A percentile compares a stretch with the other conserved stretches of the same genome.
Conservation (phyloP, 2,888 invertebrate genomes). For the Dilophus febrilis region DNA sequence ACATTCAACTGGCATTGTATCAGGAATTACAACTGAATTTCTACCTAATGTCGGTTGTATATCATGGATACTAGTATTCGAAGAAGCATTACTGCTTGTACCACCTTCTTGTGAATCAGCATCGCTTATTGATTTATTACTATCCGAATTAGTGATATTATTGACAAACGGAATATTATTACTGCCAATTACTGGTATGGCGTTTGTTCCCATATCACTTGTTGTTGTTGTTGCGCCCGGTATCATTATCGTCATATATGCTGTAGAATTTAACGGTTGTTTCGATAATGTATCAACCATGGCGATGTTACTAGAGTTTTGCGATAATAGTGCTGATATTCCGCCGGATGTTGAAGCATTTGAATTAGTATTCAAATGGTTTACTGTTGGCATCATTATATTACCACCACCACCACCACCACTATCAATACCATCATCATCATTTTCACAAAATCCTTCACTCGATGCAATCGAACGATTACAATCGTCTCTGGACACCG, state of each 20-base stretch:
- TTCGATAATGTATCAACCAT: too few species aligned
- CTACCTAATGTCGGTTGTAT: too few species aligned
- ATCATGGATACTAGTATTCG: constrained; percentile 8
- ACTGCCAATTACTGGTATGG: too few species aligned
- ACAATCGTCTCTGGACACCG: constrained; percentile 37
- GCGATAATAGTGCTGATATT: neutral
- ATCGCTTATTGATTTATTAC: constrained; percentile 14
- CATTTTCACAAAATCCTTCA: constrained; percentile 93
- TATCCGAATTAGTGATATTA: too few species aligned
- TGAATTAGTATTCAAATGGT: too few species aligned
- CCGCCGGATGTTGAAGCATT: neutral
- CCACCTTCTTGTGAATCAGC: constrained; percentile 26
- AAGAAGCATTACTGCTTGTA: constrained; percentile 11
- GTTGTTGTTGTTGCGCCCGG: too few species aligned
- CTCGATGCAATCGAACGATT: constrained; percentile 88
- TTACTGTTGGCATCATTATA: constrained; percentile 14
- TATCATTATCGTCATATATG: too few species aligned
- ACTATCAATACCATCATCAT: constrained; percentile 58
- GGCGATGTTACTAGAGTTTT: neutral
- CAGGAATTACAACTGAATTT: too few species aligned
- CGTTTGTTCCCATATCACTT: too few species aligned
- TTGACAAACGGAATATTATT: too few species aligned
- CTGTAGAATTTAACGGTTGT: too few species aligned
- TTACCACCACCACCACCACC: constrained; percentile 36
- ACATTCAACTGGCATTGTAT: too few species aligned